phyloP scores from a whole-genome alignment of 2,113 vertebrate species.

The Helogale parvula region DNA sequence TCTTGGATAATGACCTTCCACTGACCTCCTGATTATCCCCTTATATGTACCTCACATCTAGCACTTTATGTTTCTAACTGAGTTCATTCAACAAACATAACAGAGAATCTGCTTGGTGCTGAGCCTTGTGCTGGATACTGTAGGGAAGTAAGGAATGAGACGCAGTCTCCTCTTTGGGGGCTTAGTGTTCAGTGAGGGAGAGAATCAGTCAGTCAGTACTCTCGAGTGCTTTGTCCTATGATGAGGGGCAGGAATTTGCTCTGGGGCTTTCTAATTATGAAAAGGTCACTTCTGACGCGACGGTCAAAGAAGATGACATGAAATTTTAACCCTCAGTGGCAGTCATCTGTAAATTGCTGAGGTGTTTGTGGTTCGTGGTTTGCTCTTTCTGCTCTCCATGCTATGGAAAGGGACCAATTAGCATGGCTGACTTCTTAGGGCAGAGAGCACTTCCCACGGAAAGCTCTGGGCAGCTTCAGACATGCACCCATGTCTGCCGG shows the following conservation, averaged over 20 bases:
- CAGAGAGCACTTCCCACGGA: background rate
- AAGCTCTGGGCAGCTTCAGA: slow-evolving; percentile 7
- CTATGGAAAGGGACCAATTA: background rate
- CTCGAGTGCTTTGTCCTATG: background rate
- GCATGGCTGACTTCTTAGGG: background rate
- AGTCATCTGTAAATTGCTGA: slow-evolving; percentile 12
- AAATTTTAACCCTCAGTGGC: background rate
- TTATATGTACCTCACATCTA: background rate
- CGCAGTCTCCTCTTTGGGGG: background rate
- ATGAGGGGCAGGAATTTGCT: background rate
- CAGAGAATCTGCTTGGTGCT: background rate
- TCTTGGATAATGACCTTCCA: background rate
- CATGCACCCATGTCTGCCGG: background rate
- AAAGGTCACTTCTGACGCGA: slow-evolving; percentile 34
- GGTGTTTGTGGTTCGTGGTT: background rate
- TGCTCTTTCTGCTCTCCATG: background rate
- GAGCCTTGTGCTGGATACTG: background rate
- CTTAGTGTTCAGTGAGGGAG: background rate
- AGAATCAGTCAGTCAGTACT: background rate
- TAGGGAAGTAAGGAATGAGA: background rate
- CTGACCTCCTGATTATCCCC: background rate
- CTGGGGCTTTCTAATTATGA: background rate
- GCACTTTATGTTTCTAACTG: background rate
- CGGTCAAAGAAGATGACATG: background rate
- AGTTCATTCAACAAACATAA: background rate